Conservation (phyloP, 1,140 invertebrate species). For the Drepana arcuata region DNA sequence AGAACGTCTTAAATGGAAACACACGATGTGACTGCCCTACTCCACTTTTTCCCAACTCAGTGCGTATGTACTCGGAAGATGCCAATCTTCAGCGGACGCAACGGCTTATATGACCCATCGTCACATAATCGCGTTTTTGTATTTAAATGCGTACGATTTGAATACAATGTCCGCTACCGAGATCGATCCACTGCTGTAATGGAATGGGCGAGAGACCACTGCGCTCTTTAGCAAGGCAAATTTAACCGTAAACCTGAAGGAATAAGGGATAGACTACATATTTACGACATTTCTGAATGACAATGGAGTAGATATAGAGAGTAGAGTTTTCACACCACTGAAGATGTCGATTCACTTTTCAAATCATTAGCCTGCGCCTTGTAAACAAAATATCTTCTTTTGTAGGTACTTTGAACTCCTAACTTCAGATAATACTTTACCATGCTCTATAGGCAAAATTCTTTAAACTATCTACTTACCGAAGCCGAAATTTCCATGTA, state of each 20-base stretch:
- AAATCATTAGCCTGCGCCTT: no score
- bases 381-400: slow-evolving; percentile 2
- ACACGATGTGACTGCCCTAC: no score
- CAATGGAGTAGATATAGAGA: slow-evolving; percentile 1
- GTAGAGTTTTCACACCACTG: slow-evolving; percentile 34
- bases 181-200: slow-evolving; percentile 44
- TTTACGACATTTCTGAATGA: slow-evolving; percentile 5
- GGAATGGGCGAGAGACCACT: slow-evolving; percentile 39
- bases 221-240: slow-evolving; percentile 1
- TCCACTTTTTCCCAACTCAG: slow-evolving; percentile 16
- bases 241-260: neutral
- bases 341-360: slow-evolving; percentile 31
- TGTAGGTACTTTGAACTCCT: neutral
- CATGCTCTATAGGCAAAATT: no score
- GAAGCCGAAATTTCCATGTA: no score
- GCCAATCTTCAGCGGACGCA: slow-evolving; percentile 46
- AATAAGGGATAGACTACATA: neutral
- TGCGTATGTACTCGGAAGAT: slow-evolving; percentile 32
- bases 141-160: slow-evolving; percentile 65
- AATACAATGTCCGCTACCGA: slow-evolving; percentile 65
- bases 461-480: no score
- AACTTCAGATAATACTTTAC: neutral
- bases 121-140: slow-evolving; percentile 67
- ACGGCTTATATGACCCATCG: slow-evolving; percentile 46
- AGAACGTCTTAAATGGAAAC: no score